Evolutionary conservation across 2,113 vertebrate genomes (phyloP), one percentile per base, ranked within the genome.

Genomic region (Oryzias celebensis): DNA sequence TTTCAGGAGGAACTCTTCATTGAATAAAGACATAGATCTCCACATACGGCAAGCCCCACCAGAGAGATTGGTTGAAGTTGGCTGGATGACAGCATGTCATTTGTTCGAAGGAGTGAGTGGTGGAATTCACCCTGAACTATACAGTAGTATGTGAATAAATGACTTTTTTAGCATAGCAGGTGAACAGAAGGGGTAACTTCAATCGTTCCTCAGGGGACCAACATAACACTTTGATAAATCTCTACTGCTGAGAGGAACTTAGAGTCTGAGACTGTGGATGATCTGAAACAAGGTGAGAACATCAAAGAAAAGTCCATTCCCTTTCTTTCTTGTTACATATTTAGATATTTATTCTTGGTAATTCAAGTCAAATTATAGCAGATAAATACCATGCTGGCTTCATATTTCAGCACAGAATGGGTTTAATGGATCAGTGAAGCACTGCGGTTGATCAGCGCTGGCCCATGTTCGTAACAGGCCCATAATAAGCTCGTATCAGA

Each of bases 401-500:
- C 7, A 28, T 28, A 28, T 36, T 36, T 36, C 36, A 36, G 36
- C 36, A 36, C 47, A 49, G 17, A 18, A 3, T 20, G 20, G 12
- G 12, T 49, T 20, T 20, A n/a, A 49, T n/a, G 18, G 20, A 49
- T 36, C 36, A 49, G 3, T 36, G 52, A 65, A 18, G n/a, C 14
- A 0, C 4, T 1, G 20, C 58, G 49, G 42, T 49, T 44, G 6
- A 18, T 58, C 45, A 46, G 43, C 43, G 0, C 2, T 1, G 31
- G 20, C 49, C 26, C 14, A 0, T 31, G 54, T 18, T 45, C 28
- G 5, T 16, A 2, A 4, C 13, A 49, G 2, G 52, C 17, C 48
- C 52, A 20, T 14, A 60, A 63, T 42, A 20, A 36, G 52, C 52
- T 67, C 31, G 0, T 36, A 57, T 82, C 72, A 72, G 65, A 72